Percentiles rank a stretch among this genome's conserved stretches.
phyloP scores from a whole-genome alignment of 1,140 invertebrate species.

The Tetraneura akinire region DNA sequence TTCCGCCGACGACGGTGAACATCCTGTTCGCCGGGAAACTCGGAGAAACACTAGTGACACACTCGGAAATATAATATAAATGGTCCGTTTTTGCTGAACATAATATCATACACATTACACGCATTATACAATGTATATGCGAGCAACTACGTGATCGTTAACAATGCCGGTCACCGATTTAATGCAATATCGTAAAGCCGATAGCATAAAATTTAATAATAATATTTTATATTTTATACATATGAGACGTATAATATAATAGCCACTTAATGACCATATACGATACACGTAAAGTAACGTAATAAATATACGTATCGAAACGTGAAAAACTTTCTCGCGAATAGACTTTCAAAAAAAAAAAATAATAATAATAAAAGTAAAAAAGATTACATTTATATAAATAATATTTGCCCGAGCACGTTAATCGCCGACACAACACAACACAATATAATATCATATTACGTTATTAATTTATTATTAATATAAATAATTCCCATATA shows the following conservation, averaged over 20 bases:
- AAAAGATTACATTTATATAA: no score
- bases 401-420: no score
- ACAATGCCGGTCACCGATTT: constrained; percentile 18
- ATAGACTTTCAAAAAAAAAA: neutral
- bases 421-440: neutral
- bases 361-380: no score
- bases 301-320: neutral
- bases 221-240: no score
- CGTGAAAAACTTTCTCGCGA: constrained; percentile 4
- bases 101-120: no score
- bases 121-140: no score
- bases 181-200: neutral
- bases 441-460: neutral
- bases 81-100: constrained; percentile 30
- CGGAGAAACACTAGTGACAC: constrained; percentile 39
- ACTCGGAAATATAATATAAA: constrained; percentile 30
- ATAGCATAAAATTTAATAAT: no score
- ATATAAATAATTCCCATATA: no score
- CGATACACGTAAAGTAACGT: no score
- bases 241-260: no score
- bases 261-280: constrained; percentile 9
- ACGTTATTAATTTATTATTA: neutral
- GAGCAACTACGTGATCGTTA: neutral
- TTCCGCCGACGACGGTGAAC: neutral
- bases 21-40: constrained; percentile 41